phyloP scores from a whole-genome alignment of 2,797 vertebrate genomes.

The Pogonophryne albipinna region DNA sequence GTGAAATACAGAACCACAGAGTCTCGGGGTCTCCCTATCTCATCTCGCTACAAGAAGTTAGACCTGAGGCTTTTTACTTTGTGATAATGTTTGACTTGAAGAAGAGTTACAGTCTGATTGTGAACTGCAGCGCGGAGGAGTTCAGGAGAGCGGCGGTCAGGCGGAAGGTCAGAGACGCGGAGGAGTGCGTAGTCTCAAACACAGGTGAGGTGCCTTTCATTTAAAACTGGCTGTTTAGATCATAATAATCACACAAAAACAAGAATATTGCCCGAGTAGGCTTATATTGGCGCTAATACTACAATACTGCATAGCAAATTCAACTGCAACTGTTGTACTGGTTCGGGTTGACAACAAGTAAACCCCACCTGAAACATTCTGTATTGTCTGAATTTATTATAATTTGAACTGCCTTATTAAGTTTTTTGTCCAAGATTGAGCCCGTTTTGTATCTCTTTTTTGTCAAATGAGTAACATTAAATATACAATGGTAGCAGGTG shows the following conservation, averaged over 20 bases:
- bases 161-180: slow-evolving; percentile 55
- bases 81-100: slow-evolving; percentile 75
- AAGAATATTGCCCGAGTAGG: neutral
- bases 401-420: no score
- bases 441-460: no score
- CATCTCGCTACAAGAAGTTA: accelerated
- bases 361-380: no score
- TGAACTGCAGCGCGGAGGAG: slow-evolving; percentile 64
- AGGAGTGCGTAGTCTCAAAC: slow-evolving; percentile 17
- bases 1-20: neutral
- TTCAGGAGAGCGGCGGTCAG: slow-evolving; percentile 76
- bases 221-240: no score
- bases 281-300: neutral
- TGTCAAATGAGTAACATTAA: no score
- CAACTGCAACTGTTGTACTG: no score
- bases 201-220: slow-evolving; percentile 47
- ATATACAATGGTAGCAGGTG: no score
- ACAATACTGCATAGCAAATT: neutral
- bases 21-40: no score
- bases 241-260: neutral
- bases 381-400: no score
- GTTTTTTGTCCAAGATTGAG: no score
- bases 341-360: no score
- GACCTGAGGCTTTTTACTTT: neutral
- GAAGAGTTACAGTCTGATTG: slow-evolving; percentile 70